Conservation (phyloP, 2,888 invertebrate species). For the Napeogenes sylphis region DNA sequence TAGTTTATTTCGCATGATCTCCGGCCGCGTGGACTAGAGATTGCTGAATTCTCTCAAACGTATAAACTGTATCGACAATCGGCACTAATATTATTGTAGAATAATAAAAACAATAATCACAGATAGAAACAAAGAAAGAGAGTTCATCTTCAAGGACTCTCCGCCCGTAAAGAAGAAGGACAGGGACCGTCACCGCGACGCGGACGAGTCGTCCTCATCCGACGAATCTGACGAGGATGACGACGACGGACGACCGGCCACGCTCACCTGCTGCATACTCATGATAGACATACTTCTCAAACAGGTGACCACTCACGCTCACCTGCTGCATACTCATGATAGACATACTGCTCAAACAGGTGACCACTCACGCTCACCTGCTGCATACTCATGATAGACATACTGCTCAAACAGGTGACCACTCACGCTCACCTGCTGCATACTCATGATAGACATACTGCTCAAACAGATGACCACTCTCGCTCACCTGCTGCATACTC, state of each 20-base stretch:
- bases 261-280: slow-evolving; percentile 95
- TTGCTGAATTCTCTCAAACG: too few relatives aligned
- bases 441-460: slow-evolving; percentile 96
- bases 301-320: slow-evolving; percentile 90
- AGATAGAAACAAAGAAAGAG: slow-evolving; percentile 50
- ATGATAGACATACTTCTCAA: slow-evolving; percentile 97
- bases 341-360: slow-evolving; percentile 96
- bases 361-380: slow-evolving; percentile 90
- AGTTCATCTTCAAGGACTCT: slow-evolving; percentile 31
- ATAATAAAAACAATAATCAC: background rate
- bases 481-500: too few relatives aligned
- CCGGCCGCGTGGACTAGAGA: too few relatives aligned
- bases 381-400: slow-evolving; percentile 97
- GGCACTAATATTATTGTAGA: too few relatives aligned
- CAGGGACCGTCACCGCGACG: slow-evolving; percentile 44
- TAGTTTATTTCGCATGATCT: background rate
- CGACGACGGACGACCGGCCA: slow-evolving; percentile 73
- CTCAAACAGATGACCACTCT: slow-evolving; percentile 84
- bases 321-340: slow-evolving; percentile 97
- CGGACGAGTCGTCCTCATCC: background rate
- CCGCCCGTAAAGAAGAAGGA: slow-evolving; percentile 46
- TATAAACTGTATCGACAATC: too few relatives aligned
- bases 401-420: slow-evolving; percentile 92
- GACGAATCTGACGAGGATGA: background rate
- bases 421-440: slow-evolving; percentile 94